Conservation (phyloP, 2,113 vertebrate genomes). For the human region DNA sequence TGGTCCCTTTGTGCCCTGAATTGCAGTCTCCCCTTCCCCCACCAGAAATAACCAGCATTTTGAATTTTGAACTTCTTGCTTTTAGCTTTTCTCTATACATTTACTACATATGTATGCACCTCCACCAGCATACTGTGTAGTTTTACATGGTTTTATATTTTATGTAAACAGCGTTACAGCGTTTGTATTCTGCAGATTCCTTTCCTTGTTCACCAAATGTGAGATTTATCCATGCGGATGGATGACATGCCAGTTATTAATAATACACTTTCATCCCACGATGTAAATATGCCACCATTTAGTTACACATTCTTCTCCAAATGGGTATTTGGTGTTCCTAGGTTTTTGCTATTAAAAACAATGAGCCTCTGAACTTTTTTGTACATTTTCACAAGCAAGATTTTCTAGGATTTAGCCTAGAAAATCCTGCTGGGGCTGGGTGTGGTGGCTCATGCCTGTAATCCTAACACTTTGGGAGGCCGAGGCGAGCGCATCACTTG, state of each 20-base stretch:
- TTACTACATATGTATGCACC: neutral
- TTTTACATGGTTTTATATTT: neutral
- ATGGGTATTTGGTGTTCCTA: neutral
- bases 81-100: neutral
- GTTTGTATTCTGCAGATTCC: neutral
- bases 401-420: constrained; percentile 1
- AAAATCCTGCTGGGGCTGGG: no score
- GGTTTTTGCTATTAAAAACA: neutral
- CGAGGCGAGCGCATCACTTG: no score
- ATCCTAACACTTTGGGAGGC: no score
- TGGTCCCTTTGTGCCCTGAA: neutral
- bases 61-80: neutral
- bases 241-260: neutral
- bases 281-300: neutral
- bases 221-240: neutral
- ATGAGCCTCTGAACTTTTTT: neutral
- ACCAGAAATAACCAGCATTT: neutral
- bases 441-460: no score
- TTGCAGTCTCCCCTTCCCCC: neutral
- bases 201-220: neutral
- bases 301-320: neutral
- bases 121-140: neutral
- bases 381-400: neutral
- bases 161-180: neutral
- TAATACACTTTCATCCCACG: neutral